Base-by-base conservation (phyloP, 2,113 vertebrate genomes). In the Otolemur garnettii region DNA sequence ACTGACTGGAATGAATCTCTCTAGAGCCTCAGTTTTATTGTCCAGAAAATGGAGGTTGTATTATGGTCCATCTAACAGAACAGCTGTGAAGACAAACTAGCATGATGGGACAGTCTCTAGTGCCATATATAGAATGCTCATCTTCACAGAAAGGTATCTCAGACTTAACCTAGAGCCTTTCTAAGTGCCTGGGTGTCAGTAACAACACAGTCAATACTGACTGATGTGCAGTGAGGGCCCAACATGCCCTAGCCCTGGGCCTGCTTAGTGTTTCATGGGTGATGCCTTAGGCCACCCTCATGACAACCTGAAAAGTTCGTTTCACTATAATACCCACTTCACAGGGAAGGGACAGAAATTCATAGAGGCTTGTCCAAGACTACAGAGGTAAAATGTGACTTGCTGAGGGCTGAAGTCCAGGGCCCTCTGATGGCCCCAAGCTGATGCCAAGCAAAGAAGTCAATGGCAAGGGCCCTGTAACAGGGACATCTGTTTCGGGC, bases 41-140 rank as follows among this genome's bases (percentile, higher is more conserved):
- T 53, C 83, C 82, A 60, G 30, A 71, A 80, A 77, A 57, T 33
- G n/a, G 38, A 74, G n/a, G 22, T 33, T 22, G 26, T n/a, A 21
- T 18, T 17, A 71, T 5, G 17, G 15, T 28, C 42, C 42, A 6
- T 2, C 62, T 26, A 59, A 33, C 26, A 30, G 55, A 68, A 57
- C 1, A 5, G 55, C 1, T 7, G 5, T 5, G 11, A 80, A 38
- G 22, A 68, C 13, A 28, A 33, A 42, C 59, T 22, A 3, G 57
- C 10, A 7, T 0, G n/a, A n/a, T 3, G 0, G 7, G 35, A 30
- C 8, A 1, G 12, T 12, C 5, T 50, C 71, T n/a, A 26, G 6
- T 3, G 28, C 28, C 8, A 5, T 1, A 7, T 2, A 33, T 3
- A 33, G 18, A 35, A 3, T 1, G 18, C 2, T 33, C 22, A 11